Evolutionary conservation across 2,888 invertebrate genomes (phyloP).

Genomic region (Rhopalosiphum nymphaeae): DNA sequence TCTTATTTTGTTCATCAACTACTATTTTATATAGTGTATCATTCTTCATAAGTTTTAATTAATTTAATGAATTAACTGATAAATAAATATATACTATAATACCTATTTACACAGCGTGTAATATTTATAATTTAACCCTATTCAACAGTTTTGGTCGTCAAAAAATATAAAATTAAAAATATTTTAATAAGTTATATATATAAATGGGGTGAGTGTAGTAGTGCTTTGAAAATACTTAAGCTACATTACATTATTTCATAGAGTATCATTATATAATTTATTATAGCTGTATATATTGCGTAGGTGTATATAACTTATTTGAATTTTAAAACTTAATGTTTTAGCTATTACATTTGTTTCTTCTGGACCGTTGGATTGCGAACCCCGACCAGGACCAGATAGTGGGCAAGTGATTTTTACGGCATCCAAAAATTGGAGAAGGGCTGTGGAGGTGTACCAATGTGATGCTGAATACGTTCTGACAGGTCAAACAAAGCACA

Average conservation of each 20-base stretch:
- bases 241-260: neutral
- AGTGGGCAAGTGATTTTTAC: conserved; percentile 50
- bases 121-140: neutral
- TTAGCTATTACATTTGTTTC: neutral
- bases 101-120: neutral
- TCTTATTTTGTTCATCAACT: neutral
- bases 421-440: conserved; percentile 53
- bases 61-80: neutral
- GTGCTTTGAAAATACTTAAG: neutral
- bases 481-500: conserved; percentile 44
- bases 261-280: neutral
- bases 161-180: neutral
- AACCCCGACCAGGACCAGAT: conserved; percentile 23
- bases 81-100: neutral
- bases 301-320: neutral
- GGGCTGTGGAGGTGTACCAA: conserved; percentile 56
- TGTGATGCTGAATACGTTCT: conserved; percentile 46
- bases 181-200: neutral
- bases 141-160: neutral
- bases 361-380: conserved; percentile 27
- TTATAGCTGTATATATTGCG: neutral
- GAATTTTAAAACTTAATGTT: neutral
- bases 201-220: neutral
- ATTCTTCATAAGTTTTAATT: neutral
- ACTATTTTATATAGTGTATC: neutral